A percentile compares a stretch with the other conserved stretches of the same genome.
These are phyloP conservation scores for Eucidaris tribuloides DNA, from an alignment of 35 echinoderm and acorn worm species.

Conservation along the genomic window DNA sequence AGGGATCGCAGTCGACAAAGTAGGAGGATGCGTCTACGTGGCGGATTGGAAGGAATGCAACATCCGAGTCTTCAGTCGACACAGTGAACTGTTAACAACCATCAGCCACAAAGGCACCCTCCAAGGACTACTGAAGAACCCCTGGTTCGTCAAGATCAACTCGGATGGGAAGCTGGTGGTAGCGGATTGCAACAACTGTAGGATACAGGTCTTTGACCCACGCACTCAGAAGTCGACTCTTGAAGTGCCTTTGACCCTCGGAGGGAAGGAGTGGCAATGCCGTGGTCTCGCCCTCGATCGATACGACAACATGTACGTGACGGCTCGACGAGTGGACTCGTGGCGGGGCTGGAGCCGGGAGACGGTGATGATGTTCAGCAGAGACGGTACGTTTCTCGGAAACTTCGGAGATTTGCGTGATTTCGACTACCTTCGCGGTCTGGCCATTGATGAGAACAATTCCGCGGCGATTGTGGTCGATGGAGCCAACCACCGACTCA, in stretches of 20 bases:
- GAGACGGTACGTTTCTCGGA: background rate
- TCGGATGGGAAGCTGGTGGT: slow-evolving; percentile 4
- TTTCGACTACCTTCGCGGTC: background rate
- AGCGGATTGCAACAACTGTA: slow-evolving; percentile 1
- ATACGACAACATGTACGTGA: slow-evolving; percentile 14
- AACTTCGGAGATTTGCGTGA: slow-evolving; percentile 7
- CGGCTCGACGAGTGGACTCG: background rate
- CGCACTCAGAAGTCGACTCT: background rate
- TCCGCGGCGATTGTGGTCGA: background rate
- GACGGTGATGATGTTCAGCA: slow-evolving; percentile 3
- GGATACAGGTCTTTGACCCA: slow-evolving; percentile 4
- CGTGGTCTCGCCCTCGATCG: background rate
- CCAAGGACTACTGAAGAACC: background rate
- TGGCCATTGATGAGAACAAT: background rate
- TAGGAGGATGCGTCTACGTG: background rate
- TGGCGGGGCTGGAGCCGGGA: background rate
- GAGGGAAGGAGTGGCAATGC: background rate
- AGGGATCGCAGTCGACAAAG: slow-evolving; percentile 1
- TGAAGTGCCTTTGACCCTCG: background rate
- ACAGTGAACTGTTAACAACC: background rate
- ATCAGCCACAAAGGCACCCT: background rate
- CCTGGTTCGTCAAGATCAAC: slow-evolving; percentile 8
- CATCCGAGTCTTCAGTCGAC: background rate
- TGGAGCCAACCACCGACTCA: slow-evolving; percentile 13
- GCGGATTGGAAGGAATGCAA: slow-evolving; percentile 19